Evolutionary conservation across 2,113 vertebrate species (phyloP).

Genomic region (Semnopithecus entellus): DNA sequence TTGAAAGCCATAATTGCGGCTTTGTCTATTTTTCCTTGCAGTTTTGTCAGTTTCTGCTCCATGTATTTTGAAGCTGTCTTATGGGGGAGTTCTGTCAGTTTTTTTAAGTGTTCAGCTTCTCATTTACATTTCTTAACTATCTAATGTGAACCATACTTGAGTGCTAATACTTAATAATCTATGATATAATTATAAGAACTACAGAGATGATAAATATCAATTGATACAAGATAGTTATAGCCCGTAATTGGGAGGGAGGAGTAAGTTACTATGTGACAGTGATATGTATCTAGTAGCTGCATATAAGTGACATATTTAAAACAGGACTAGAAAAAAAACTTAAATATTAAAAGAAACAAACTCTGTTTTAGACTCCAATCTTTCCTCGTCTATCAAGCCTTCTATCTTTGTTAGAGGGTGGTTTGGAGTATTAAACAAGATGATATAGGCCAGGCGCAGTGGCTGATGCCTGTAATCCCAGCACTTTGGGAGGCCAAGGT

Average conservation of each 20-base stretch:
- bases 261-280: background rate
- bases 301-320: background rate
- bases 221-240: background rate
- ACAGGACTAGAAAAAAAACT: background rate
- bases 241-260: background rate
- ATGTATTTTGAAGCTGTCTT: background rate
- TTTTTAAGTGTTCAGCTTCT: background rate
- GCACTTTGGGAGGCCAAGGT: no score
- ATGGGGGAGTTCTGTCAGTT: background rate
- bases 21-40: background rate
- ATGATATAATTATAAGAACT: background rate
- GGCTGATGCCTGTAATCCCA: no score
- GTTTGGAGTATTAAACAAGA: background rate
- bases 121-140: background rate
- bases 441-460: background rate
- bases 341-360: constrained; percentile 15
- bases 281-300: background rate
- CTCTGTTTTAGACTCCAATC: background rate
- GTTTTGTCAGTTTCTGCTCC: background rate
- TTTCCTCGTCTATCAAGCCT: background rate
- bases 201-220: background rate
- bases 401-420: background rate
- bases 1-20: background rate
- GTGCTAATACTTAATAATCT: background rate
- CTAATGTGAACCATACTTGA: background rate